Base-by-base conservation (phyloP, 37 sponge, comb jelly and placozoan species). In the Tethya wilhelma region DNA sequence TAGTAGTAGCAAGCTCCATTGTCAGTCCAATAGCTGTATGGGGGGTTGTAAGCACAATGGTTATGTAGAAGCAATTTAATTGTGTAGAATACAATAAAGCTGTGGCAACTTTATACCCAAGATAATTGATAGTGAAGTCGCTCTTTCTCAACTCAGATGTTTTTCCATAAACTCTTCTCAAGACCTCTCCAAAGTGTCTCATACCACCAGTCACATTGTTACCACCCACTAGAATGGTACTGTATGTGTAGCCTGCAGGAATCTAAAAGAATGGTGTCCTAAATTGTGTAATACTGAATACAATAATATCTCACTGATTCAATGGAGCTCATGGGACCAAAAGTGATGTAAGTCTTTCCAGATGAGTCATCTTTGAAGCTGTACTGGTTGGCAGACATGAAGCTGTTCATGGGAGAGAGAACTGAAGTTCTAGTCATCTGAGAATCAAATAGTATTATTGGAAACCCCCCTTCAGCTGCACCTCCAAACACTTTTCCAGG, bases 1-100 rank as follows among this genome's bases (percentile, higher is more conserved):
- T 92, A 92, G 73, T 87, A 84, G 72, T 92, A 92, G 40, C 93
- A 92, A 37, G 89, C 93, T 26, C 93, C 93, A 80, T 92, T 87
- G 75, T 92, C 93, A 28, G 93, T 92, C 85, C 88, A 92, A 46
- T 92, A 92, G 20, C 90, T 90, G 67, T 38, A 67, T 7, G 34
- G n/a, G n/a, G n/a, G n/a, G n/a, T n/a, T n/a, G n/a, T n/a, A n/a
- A n/a, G n/a, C n/a, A n/a, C n/a, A n/a, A n/a, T n/a, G n/a, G n/a
- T n/a, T n/a, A n/a, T n/a, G n/a, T n/a, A n/a, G n/a, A n/a, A n/a
- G n/a, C n/a, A n/a, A n/a, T n/a, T n/a, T n/a, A n/a, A n/a, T n/a
- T n/a, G n/a, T n/a, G n/a, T n/a, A n/a, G n/a, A n/a, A n/a, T n/a
- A n/a, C n/a, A n/a, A n/a, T n/a, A n/a, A n/a, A n/a, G n/a, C n/a